phyloP scores from a whole-genome alignment of 2,113 vertebrate genomes.

The Neolamprologus fasciatus region DNA sequence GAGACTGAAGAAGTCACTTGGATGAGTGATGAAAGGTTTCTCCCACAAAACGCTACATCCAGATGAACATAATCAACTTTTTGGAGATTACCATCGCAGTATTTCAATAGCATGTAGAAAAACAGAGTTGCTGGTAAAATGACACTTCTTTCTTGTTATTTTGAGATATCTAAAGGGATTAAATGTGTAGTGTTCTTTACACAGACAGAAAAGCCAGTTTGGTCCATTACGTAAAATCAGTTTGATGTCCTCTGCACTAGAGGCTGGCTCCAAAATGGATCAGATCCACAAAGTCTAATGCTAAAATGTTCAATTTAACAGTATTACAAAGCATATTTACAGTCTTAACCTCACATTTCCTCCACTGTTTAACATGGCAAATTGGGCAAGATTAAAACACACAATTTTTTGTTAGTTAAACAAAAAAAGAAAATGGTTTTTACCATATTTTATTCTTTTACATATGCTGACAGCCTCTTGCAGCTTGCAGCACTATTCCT shows the following conservation, averaged over 20 bases:
- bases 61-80: neutral
- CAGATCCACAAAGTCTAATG: neutral
- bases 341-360: neutral
- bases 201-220: neutral
- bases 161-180: neutral
- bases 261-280: rapidly evolving
- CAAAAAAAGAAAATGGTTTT: rapidly evolving
- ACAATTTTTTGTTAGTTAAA: neutral
- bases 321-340: neutral
- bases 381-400: neutral
- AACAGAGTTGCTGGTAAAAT: neutral
- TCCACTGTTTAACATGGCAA: neutral
- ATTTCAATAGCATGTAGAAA: neutral
- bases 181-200: neutral
- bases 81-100: neutral
- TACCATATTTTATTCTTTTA: neutral
- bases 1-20: neutral
- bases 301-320: neutral
- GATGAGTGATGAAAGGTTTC: rapidly evolving
- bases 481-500: neutral
- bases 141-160: neutral
- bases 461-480: neutral
- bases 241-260: neutral
- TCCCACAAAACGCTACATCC: neutral
- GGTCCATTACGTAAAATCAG: neutral